Evolutionary conservation across 2,888 invertebrate species (phyloP), one percentile per base, ranked within the genome.

Genomic region (Euplexia lucipara): DNA sequence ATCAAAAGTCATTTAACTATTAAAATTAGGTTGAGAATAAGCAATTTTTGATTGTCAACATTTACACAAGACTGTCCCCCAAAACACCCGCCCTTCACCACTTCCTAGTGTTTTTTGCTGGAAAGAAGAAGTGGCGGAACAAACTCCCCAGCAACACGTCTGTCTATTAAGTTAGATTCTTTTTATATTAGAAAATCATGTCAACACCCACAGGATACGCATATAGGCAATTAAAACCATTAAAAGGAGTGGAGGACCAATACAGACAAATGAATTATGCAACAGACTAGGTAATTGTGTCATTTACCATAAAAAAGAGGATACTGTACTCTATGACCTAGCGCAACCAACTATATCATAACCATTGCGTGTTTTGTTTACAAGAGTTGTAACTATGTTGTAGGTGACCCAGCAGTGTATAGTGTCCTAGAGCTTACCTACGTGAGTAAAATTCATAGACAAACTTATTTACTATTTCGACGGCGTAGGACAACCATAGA

Each of bases 401-500:
- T n/a, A 16, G 35, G 34, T 52, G 3, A 44, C n/a, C 54, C 30
- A 61, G 26, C 52, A 60, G 6, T 54, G 45, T 34, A 47, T 1
- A 8, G 0, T 16, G 22, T 16, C 4, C 32, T 10, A 47, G 44
- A 59, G 49, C 18, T 70, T 45, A 41, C 37, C 58, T 59, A 41
- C 37, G 62, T 59, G 62, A 51, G 69, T 61, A 54, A 45, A 54
- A 74, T 74, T 62, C 51, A 53, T 59, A 63, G 41, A 26, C 41
- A 4, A 63, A 35, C 66, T 45, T 54, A 56, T 75, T 75, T 75
- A 37, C 68, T 62, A 73, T 58, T 73, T 73, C 41, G 18, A 34
- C 58, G 51, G 61, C 63, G 56, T 71, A 66, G 58, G 57, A 47
- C 56, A 26, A n/a, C 60, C 60, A 64, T 63, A 67, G 78, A 68